A percentile compares a stretch with the other conserved stretches of the same genome.
Evolutionary conservation across 2,888 invertebrate genomes (phyloP).

Genomic region (Agonopterix heracliana): DNA sequence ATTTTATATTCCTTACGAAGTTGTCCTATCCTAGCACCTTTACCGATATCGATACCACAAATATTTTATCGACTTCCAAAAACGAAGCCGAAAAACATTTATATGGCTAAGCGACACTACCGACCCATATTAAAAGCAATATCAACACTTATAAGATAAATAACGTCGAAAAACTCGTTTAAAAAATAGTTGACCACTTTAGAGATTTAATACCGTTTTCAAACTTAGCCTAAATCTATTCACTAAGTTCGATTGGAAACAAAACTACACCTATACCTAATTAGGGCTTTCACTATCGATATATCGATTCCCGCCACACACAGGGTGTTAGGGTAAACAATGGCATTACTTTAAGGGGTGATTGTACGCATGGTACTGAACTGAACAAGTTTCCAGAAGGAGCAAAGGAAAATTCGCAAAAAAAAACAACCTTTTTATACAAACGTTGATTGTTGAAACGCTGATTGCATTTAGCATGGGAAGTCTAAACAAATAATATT

Average conservation of each 20-base stretch:
- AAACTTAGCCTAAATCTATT: constrained; percentile 14
- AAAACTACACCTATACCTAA: constrained; percentile 9
- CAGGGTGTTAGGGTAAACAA: too few species aligned
- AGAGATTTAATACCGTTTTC: constrained; percentile 27
- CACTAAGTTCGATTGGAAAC: constrained; percentile 10
- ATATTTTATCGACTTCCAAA: not conserved
- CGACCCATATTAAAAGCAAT: constrained; percentile 2
- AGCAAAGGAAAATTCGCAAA: too few species aligned
- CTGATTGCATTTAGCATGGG: too few species aligned
- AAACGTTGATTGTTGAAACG: too few species aligned
- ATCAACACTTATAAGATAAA: constrained; percentile 27
- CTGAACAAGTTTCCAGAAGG: too few species aligned
- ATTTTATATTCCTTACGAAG: not conserved
- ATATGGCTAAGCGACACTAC: not conserved
- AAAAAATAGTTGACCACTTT: constrained; percentile 40
- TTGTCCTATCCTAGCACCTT: constrained; percentile 1
- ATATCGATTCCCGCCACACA: not conserved
- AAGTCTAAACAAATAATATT: too few species aligned
- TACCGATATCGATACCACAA: not conserved
- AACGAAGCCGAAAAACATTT: not conserved
- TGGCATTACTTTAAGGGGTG: too few species aligned
- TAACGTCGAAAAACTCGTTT: constrained; percentile 38
- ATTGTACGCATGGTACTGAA: too few species aligned
- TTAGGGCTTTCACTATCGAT: too few species aligned
- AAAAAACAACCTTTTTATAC: too few species aligned